Base-by-base conservation (phyloP, 2,113 vertebrate genomes). In the Solea solea region DNA sequence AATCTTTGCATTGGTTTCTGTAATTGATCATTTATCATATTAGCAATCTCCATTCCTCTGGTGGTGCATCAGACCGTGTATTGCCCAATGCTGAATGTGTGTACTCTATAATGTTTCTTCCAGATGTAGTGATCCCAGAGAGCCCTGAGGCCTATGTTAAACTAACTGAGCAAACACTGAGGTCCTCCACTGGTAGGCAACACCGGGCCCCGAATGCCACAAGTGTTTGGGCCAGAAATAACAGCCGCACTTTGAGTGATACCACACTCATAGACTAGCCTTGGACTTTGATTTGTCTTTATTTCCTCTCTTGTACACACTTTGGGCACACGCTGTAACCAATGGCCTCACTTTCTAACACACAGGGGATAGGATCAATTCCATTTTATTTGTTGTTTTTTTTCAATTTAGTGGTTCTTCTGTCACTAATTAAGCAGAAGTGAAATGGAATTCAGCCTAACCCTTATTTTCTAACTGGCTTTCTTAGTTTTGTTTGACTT, bases 71-170 rank as follows among this genome's bases (percentile, higher is more conserved):
- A 64, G 62, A 60, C 8, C 4, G 6, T 76, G 52, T 69, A 21
- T 74, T 78, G 45, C 48, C 54, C 67, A 15, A 66, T 82, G 71
- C 70, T 92, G 72, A 92, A 81, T 89, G 72, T 89, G 51, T 90
- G 72, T 87, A 80, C 78, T 92, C 87, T 90, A 85, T 59, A 77
- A 96, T 93, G 93, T 96, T 92, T 96, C 90, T 96, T 95, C 74
- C 97, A 99, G 96, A 97, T 95, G 87, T 98, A 96, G 93, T 94
- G 93, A 97, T 99, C 82, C 95, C 97, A 51, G 96, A 97, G 92
- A 97, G 92, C 91, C 94, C 95, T 13, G 97, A 97, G 91, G 96
- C 94, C 94, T 98, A 92, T 97, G 92, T 97, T 95, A 95, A 94
- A 93, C 93, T 98, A 93, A 99, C 96, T 93, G 95, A 97, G 91